Base-by-base conservation (phyloP, 2,888 invertebrate species). In the Nemurella pictetii region DNA sequence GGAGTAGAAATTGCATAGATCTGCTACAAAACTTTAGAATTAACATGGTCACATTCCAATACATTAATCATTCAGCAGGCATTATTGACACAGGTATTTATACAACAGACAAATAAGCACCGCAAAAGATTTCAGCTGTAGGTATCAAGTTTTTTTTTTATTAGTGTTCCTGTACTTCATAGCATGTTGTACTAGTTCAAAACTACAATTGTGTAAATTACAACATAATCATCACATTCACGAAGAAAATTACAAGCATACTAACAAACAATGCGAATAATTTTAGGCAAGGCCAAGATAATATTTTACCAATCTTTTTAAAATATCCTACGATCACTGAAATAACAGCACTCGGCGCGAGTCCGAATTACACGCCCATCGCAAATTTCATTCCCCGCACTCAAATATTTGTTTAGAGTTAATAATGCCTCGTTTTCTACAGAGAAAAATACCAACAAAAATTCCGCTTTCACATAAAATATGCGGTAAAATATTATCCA, bases 361-460 rank as follows among this genome's bases (percentile, higher is more conserved):
- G 12, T n/a, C 5, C 74, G 25, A 7, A 36, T 15, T 7, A 27
- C 75, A 4, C 5, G 9, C 27, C 75, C 15, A 0, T 27, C 9
- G 75, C 36, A 75, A 26, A 75, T 27, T 26, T 27, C 4, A 75
- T 75, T 75, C 26, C 75, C 26, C 9, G 3, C 27, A 25, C 75
- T 75, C 12, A 26, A 28, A 12, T 78, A 15, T 30, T 3, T 2
- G 5, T 29, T 78, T 82, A 82, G 72, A 29, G 55, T 82, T 82
- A 82, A 82, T 82, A 82, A 82, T 82, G 82, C 82, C 82, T 55
- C 20, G 55, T 55, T 55, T 32, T 55, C 55, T 55, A 20, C 20
- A 15, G 5, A 7, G 55, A 55, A 78, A 78, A 78, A 78, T 78
- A 29, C 30, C 30, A 78, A 27, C 27, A 78, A 78, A 29, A 30